Evolutionary conservation across 2,797 vertebrate species (phyloP).

Genomic region (Lutjanus argentimaculatus): DNA sequence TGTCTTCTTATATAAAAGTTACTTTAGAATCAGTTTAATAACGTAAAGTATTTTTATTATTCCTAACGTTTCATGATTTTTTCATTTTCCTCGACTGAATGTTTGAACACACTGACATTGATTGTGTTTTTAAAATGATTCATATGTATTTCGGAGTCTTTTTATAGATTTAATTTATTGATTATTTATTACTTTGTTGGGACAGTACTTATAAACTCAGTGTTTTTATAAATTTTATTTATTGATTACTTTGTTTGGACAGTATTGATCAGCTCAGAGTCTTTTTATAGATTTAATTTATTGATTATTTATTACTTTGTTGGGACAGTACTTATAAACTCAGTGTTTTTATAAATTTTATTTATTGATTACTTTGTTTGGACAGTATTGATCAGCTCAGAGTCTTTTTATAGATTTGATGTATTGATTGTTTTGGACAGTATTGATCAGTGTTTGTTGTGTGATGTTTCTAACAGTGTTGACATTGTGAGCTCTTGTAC

Average conservation of each 20-base stretch:
- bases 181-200: not conserved
- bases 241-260: not conserved
- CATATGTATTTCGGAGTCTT: not conserved
- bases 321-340: not conserved
- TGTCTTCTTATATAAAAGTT: not conserved
- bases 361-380: not conserved
- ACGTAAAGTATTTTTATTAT: not conserved
- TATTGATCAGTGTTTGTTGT: constrained; percentile 1
- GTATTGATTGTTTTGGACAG: too few species aligned
- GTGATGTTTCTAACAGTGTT: too few species aligned
- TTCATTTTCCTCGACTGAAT: constrained; percentile 4
- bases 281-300: not conserved
- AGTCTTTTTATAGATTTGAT: not conserved
- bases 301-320: not conserved
- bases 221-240: not conserved
- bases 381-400: not conserved
- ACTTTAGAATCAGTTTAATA: not conserved
- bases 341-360: not conserved
- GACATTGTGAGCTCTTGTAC: not conserved
- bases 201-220: not conserved
- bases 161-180: not conserved
- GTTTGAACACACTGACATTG: not conserved
- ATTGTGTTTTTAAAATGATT: not conserved
- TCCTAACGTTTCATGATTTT: not conserved
- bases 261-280: not conserved